Evolutionary conservation across 2,888 invertebrate species (phyloP).

Genomic region (Caenorhabditis becei): DNA sequence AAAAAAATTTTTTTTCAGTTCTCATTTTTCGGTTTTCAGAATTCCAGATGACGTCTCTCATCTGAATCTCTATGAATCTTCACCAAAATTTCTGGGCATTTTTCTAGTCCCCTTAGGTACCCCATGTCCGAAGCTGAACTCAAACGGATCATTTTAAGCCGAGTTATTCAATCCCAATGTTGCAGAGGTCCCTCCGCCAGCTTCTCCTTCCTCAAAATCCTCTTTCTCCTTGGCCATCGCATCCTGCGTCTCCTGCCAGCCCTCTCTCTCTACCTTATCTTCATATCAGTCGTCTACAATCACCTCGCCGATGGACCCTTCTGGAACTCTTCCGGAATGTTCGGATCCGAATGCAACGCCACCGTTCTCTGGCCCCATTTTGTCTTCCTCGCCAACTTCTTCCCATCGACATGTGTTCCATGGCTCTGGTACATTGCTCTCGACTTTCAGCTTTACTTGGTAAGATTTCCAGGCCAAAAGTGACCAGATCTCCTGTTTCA

Average conservation of each 20-base stretch:
- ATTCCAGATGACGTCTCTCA: too few species aligned
- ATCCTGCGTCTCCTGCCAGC: constrained; percentile 60
- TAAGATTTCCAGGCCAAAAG: constrained; percentile 14
- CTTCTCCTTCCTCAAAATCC: constrained; percentile 6
- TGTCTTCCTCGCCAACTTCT: constrained; percentile 69
- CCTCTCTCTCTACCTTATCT: constrained; percentile 53
- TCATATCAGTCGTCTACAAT: constrained; percentile 61
- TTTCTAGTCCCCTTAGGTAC: too few species aligned
- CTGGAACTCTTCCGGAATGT: constrained; percentile 68
- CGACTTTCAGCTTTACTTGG: constrained; percentile 74
- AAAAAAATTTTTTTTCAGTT: too few species aligned
- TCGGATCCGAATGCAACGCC: constrained; percentile 67
- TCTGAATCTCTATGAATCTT: too few species aligned
- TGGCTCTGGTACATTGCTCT: constrained; percentile 76
- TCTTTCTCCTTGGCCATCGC: constrained; percentile 44
- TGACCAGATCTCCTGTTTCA: constrained; percentile 13
- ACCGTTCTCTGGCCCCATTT: constrained; percentile 69
- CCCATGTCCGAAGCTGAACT: too few species aligned
- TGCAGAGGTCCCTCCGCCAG: constrained; percentile 22
- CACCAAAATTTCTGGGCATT: too few species aligned
- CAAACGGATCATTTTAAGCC: too few species aligned
- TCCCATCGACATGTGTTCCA: constrained; percentile 71
- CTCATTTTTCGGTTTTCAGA: too few species aligned
- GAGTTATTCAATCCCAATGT: too few species aligned
- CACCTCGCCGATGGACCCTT: constrained; percentile 66